Evolutionary conservation across 2,797 vertebrate species (phyloP), one percentile per base, ranked within the genome.

Genomic region (Podarcis lilfordi): DNA sequence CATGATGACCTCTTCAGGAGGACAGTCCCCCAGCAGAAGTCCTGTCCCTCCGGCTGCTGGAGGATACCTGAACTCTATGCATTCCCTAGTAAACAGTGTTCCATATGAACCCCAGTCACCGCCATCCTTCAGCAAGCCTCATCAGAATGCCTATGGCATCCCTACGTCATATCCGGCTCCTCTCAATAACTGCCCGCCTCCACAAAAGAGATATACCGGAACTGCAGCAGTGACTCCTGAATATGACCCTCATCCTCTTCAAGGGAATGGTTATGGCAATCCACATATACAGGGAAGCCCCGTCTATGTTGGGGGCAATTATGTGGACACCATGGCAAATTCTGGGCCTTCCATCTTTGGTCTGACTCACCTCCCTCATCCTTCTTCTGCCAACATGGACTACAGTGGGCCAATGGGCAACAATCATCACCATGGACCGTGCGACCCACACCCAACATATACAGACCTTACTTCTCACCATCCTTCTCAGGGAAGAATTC

Each of bases 401-500:
- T 99, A 98, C 94, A 98, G 97, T 64, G 98, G 98, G 95, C 98
- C 98, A 83, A 98, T 99, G 98, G 98, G 97, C 94, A 98, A 98
- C 96, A 98, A 97, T 95, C 98, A 99, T 96, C 98, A 99, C 87
- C 98, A 98, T 88, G 98, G 98, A 97, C 97, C 98, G 90, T 98
- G 98, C 85, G 99, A 99, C 95, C 96, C 98, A 0, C 98, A 98
- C 95, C 98, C 98, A 88, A 98, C 98, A 85, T 99, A 99, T 95
- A 99, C 99, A 97, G 99, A 99, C 97, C 98, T 99, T 96, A 98
- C 98, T 10, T 94, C 98, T 97, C 98, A 99, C 96, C 99, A 98
- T 98, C 98, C 96, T 97, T 97, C 98, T 99, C 99, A 99, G 98
- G 99, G 98, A 99, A 99, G 98, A 98, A 99, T 99, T 98, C 99